phyloP scores from a whole-genome alignment of 2,113 vertebrate species.

The Riparia riparia region DNA sequence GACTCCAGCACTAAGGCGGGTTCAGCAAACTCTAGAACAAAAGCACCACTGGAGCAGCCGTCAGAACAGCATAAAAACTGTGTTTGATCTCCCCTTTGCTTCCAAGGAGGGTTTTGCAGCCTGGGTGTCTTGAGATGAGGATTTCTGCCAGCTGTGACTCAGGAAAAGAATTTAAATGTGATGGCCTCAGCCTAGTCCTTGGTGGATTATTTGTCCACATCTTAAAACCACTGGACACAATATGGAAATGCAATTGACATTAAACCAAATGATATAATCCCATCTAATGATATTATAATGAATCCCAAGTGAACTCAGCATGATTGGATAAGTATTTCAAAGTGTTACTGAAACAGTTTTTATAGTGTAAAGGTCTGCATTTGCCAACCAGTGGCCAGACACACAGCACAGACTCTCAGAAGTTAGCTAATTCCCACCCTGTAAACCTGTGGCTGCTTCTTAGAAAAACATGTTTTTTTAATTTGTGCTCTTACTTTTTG shows the following conservation, averaged over 20 bases:
- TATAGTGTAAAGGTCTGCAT: conserved; percentile 73
- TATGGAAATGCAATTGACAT: conserved; percentile 82
- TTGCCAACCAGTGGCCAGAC: conserved; percentile 74
- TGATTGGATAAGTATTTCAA: conserved; percentile 81
- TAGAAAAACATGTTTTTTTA: conserved; percentile 70
- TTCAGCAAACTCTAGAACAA: not conserved
- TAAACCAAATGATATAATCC: conserved; percentile 83
- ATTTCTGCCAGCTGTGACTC: conserved; percentile 63
- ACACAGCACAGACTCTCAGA: conserved; percentile 56
- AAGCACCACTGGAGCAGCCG: not conserved
- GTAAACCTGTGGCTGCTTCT: conserved; percentile 66
- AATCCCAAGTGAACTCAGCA: conserved; percentile 80
- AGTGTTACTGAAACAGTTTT: conserved; percentile 79
- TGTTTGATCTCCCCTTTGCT: conserved; percentile 52
- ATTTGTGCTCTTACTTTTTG: conserved; percentile 71
- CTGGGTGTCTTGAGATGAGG: conserved; percentile 40
- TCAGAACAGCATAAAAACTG: not conserved
- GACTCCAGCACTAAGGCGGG: not conserved
- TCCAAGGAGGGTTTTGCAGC: conserved; percentile 55
- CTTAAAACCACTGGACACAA: conserved; percentile 82
- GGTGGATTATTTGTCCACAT: conserved; percentile 82
- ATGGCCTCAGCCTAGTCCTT: conserved; percentile 71
- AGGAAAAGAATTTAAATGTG: conserved; percentile 64
- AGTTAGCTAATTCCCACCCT: conserved; percentile 62
- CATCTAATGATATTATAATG: conserved; percentile 81